Evolutionary conservation across 2,888 invertebrate genomes (phyloP), one percentile per base, ranked within the genome.

Genomic region (Sisyra terminalis): DNA sequence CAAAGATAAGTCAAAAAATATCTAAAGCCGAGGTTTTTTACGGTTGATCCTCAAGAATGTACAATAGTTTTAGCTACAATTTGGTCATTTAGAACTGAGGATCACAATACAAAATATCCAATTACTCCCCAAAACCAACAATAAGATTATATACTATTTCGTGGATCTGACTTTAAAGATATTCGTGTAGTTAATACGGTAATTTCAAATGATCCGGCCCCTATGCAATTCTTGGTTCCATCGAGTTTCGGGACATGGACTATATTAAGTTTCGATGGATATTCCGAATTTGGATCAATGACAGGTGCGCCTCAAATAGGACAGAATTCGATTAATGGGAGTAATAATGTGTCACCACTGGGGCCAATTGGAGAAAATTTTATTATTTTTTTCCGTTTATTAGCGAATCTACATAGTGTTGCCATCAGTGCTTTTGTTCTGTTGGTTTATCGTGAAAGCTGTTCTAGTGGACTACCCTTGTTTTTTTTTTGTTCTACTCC

Each of bases 1-100:
- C 94, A 66, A 96, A 96, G 70, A 98, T 98, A 65, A 96, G 94
- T 75, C 78, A 98, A 63, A n/a, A n/a, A n/a, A 94, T 98, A 75
- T 97, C 97, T 58, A 98, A 97, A 72, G 93, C 97, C 51, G 97
- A 97, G 96, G 66, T 78, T 98, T 64, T 98, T 96, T 73, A 94
- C 97, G 54, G 94, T 98, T 59, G 97, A 98, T 75, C 90, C 97
- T 51, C 85, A 90, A 66, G 96, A 98, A 77, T 96, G 97, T 66
- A 98, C 98, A 57, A 97, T 98, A 65, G 97, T 97, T 63, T 75
- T 98, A 64, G 90, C 97, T 57, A 94, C 90, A 78, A 98, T 98
- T 50, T 80, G 93, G 52, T 97, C 97, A 8, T 98, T 94, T 71
- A 98, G 98, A 44, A 99, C 98, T 31, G 98, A 99, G 67, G 94